These are phyloP conservation scores for Otocyon megalotis DNA, from an alignment of 2,113 vertebrate genomes.

Conservation along the genomic window DNA sequence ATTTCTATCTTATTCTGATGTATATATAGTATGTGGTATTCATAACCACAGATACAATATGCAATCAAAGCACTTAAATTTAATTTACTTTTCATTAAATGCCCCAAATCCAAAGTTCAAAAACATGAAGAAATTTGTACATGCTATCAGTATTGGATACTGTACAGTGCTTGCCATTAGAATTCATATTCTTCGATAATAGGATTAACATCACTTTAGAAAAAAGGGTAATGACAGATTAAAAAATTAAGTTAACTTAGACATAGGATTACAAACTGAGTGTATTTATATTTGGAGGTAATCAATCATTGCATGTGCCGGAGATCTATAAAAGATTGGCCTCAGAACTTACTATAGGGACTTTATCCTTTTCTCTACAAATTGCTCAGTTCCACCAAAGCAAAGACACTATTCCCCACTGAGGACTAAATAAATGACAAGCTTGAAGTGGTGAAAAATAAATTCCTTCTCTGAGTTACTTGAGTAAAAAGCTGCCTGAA, in stretches of 20 bases:
- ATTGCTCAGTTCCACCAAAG: constrained; percentile 78
- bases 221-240: constrained; percentile 36
- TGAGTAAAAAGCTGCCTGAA: constrained; percentile 60
- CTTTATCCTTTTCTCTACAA: constrained; percentile 69
- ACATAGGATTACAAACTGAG: constrained; percentile 54
- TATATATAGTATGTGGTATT: background rate
- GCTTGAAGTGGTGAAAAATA: constrained; percentile 75
- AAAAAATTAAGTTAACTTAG: constrained; percentile 66
- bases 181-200: constrained; percentile 59
- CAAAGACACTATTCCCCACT: constrained; percentile 76
- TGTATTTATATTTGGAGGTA: constrained; percentile 69
- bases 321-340: constrained; percentile 66
- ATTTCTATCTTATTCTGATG: background rate
- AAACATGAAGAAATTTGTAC: background rate
- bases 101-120: background rate
- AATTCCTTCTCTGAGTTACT: constrained; percentile 72
- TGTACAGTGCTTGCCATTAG: background rate
- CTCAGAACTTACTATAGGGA: constrained; percentile 70
- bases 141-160: background rate
- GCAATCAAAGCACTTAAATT: background rate
- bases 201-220: constrained; percentile 58
- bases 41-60: background rate
- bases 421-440: constrained; percentile 83
- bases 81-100: constrained; percentile 36
- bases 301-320: constrained; percentile 56